phyloP scores from a whole-genome alignment of 1,140 invertebrate genomes.

The Oedothorax gibbosus region DNA sequence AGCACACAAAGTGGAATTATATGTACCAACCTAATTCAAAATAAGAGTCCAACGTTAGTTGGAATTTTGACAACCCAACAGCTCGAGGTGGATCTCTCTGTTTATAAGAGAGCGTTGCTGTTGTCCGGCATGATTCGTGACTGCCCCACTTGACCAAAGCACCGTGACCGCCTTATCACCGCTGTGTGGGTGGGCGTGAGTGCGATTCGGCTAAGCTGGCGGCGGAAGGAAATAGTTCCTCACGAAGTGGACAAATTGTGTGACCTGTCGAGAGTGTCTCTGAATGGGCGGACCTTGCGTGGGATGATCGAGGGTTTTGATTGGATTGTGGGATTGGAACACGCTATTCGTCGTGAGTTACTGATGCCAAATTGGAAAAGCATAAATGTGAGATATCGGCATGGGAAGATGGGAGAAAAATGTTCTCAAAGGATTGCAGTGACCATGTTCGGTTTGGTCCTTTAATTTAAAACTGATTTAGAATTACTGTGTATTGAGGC shows the following conservation, averaged over 20 bases:
- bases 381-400: slow-evolving; percentile 4
- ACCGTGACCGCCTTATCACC: slow-evolving; percentile 31
- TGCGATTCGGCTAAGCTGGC: neutral
- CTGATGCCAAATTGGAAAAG: neutral
- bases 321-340: slow-evolving; percentile 22
- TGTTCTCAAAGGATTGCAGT: neutral
- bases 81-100: neutral
- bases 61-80: neutral
- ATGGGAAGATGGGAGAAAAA: slow-evolving; percentile 3
- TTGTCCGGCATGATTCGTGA: slow-evolving; percentile 42
- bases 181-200: slow-evolving; percentile 28
- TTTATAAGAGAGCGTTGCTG: no score
- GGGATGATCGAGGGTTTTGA: neutral
- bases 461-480: no score
- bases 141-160: slow-evolving; percentile 42
- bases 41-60: no score
- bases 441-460: no score
- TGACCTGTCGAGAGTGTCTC: neutral
- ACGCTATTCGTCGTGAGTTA: slow-evolving; percentile 19
- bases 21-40: no score
- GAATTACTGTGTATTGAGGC: no score
- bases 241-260: slow-evolving; percentile 48
- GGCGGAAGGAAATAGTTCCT: slow-evolving; percentile 31
- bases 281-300: neutral
- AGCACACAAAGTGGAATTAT: no score